Percentiles rank a stretch among this genome's conserved stretches.
phyloP scores from a whole-genome alignment of 2,797 vertebrate genomes.

The Xiphophorus birchmanni region DNA sequence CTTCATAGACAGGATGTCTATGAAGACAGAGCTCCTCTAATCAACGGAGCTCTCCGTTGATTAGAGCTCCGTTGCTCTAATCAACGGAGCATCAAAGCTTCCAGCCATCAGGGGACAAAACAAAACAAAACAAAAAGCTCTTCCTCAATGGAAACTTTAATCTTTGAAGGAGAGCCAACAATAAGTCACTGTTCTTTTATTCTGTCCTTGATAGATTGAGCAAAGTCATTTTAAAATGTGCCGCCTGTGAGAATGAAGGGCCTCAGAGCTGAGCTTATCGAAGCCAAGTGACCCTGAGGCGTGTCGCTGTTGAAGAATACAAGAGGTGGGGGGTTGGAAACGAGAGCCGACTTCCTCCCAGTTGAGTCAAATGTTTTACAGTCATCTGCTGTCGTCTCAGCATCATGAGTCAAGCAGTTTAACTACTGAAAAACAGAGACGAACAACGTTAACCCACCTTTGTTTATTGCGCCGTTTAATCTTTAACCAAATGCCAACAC shows the following conservation, averaged over 20 bases:
- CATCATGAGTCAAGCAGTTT: background rate
- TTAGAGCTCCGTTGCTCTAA: too few species aligned
- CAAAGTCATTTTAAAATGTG: background rate
- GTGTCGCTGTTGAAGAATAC: background rate
- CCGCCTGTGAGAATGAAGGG: conserved; percentile 13
- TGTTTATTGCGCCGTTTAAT: background rate
- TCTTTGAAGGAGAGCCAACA: conserved; percentile 18
- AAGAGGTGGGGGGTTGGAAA: background rate
- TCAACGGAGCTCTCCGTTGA: conserved; percentile 12
- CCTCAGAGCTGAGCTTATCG: conserved; percentile 6
- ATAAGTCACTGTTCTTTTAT: background rate
- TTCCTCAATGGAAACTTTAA: conserved; percentile 39
- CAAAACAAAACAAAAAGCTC: background rate
- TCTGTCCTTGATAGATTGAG: background rate
- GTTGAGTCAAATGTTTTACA: background rate
- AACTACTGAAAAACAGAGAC: background rate
- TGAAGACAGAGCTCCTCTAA: too few species aligned
- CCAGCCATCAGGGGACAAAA: background rate
- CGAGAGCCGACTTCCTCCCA: conserved; percentile 19
- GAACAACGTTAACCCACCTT: background rate
- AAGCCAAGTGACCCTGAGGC: conserved; percentile 24
- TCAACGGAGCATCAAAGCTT: conserved; percentile 39
- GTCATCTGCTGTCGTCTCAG: conserved; percentile 10
- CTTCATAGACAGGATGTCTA: too few species aligned
- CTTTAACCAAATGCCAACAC: background rate